phyloP scores from a whole-genome alignment of 2,113 vertebrate species.

The Colinus virginianus region DNA sequence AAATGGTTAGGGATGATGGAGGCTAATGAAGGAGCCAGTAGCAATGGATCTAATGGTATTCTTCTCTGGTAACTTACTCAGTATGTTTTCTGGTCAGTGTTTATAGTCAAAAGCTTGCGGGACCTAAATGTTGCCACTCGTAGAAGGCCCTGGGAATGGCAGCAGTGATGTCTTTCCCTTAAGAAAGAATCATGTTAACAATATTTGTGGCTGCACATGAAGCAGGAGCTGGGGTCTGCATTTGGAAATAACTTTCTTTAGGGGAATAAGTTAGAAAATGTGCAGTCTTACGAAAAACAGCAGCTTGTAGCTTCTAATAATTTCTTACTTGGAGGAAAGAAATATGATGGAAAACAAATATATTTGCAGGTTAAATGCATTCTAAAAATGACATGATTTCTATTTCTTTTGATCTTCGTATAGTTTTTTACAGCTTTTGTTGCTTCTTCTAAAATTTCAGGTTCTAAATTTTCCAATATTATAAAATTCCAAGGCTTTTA shows the following conservation, averaged over 20 bases:
- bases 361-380: not conserved
- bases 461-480: not conserved
- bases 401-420: not conserved
- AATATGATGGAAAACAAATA: not conserved
- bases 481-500: not conserved
- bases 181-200: not conserved
- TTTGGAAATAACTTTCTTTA: not conserved
- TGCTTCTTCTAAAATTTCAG: not conserved
- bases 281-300: not conserved
- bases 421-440: not conserved
- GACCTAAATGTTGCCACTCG: not conserved
- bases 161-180: not conserved
- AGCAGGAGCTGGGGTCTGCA: not conserved
- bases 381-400: not conserved
- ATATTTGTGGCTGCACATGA: not conserved
- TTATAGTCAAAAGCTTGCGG: not conserved
- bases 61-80: not conserved
- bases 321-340: not conserved
- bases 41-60: not conserved
- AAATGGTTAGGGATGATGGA: not conserved
- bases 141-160: not conserved
- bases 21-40: not conserved
- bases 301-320: not conserved
- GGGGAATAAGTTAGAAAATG: not conserved
- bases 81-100: not conserved